Evolutionary conservation across 2,113 vertebrate species (phyloP), one percentile per base, ranked within the genome.

Genomic region (Thamnaconus septentrionalis): DNA sequence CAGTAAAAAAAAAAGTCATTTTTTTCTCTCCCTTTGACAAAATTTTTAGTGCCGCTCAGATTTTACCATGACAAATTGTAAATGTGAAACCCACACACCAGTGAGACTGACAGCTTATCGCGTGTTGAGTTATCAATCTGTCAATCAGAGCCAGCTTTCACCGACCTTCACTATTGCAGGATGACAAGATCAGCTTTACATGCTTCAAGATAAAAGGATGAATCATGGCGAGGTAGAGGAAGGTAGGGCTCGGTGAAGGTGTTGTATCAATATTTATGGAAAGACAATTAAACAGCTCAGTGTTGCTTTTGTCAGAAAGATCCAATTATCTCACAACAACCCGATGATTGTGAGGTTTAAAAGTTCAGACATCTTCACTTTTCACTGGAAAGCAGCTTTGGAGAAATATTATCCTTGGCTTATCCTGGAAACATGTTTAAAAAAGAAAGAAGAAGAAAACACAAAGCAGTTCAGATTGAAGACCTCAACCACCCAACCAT

Each of bases 281-380:
- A 80, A 71, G 64, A 58, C 56, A 80, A 76, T 76, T 80, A 85
- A 75, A 77, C 51, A 53, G 45, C 41, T n/a, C 58, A 49, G 51
- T 3, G 8, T 85, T 61, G 73, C 58, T 61, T 77, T 74, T 73
- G 73, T 52, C 51, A 66, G 60, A 43, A 44, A 56, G n/a, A 55
- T 73, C 39, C 67, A 73, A 83, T 74, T 53, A 69, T 73, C 51
- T 48, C 44, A 53, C 58, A 72, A 63, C 12, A 39, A 75, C 58
- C 71, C 63, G 66, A 66, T 75, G 52, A 76, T 81, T 61, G 78
- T 72, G 74, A 74, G 44, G 74, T 63, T 64, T 41, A 9, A 2
- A 53, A 11, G 5, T 11, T 6, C 54, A 45, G 7, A 45, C 5
- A 1, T 45, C 44, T 45, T 3, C 5, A 45, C 3, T 45, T 1